Evolutionary conservation across 2,113 vertebrate genomes (phyloP).

Genomic region (Sceloporus undulatus): DNA sequence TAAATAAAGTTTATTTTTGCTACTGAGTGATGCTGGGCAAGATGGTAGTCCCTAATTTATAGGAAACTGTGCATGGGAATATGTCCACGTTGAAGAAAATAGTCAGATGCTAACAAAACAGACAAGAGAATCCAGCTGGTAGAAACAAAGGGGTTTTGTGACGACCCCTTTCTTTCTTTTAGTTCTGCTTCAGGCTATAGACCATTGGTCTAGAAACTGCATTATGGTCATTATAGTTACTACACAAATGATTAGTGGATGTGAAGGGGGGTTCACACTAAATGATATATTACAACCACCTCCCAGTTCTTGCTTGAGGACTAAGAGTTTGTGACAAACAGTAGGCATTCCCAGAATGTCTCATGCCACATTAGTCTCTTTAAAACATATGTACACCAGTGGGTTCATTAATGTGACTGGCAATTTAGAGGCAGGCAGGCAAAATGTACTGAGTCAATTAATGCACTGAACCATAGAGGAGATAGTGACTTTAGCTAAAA

Average conservation of each 20-base stretch:
- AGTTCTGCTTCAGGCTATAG: not conserved
- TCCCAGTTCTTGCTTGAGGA: not conserved
- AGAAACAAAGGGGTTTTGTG: not conserved
- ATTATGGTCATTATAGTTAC: slow-evolving; percentile 5
- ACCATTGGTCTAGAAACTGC: not conserved
- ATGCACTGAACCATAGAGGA: slow-evolving; percentile 33
- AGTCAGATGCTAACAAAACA: not conserved
- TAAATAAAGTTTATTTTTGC: not conserved
- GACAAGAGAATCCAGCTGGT: not conserved
- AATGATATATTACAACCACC: not conserved
- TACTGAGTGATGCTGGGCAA: not conserved
- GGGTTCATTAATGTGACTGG: slow-evolving; percentile 33
- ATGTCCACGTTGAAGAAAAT: not conserved
- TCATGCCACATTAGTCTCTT: slow-evolving; percentile 32
- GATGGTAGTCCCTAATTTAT: not conserved
- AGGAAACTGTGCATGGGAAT: not conserved
- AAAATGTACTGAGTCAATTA: slow-evolving; percentile 35
- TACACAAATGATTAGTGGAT: not conserved
- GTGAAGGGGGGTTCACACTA: slow-evolving; percentile 1
- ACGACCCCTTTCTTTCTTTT: slow-evolving; percentile 27
- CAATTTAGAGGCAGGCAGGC: slow-evolving; percentile 33
- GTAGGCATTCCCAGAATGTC: slow-evolving; percentile 1
- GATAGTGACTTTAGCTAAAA: slow-evolving; percentile 47
- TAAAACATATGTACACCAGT: slow-evolving; percentile 22
- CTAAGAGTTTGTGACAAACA: slow-evolving; percentile 3